Evolutionary conservation across 2,113 vertebrate genomes (phyloP).

Genomic region (Vicugna pacos): DNA sequence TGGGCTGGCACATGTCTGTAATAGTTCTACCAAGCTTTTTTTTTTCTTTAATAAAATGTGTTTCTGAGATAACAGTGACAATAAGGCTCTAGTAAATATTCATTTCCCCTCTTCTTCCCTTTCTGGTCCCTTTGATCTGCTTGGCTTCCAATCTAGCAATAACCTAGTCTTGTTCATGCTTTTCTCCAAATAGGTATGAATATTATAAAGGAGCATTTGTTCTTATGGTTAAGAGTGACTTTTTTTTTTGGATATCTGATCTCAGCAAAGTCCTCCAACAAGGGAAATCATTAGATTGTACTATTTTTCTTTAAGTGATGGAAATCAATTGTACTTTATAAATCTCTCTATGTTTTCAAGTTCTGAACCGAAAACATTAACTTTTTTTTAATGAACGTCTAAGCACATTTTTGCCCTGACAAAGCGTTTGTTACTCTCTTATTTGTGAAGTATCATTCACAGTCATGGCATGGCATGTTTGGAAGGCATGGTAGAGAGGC

Average conservation of each 20-base stretch:
- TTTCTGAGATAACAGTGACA: conserved; percentile 13
- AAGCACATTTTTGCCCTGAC: background rate
- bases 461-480: background rate
- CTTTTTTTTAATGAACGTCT: background rate
- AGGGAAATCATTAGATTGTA: background rate
- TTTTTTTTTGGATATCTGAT: background rate
- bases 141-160: background rate
- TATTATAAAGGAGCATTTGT: conserved; percentile 6
- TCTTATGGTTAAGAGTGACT: background rate
- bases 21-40: background rate
- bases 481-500: background rate
- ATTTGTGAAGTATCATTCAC: background rate
- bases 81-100: background rate
- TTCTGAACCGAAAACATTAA: background rate
- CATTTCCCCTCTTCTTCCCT: background rate
- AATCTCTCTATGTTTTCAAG: background rate
- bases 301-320: background rate
- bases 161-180: background rate
- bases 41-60: conserved; percentile 15
- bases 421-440: background rate
- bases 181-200: background rate
- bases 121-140: background rate
- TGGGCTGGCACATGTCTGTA: background rate
- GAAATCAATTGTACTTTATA: background rate
- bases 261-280: background rate